These are phyloP conservation scores for Ctenosaura bakeri DNA, from an alignment of 2,797 vertebrate genomes.

Conservation along the genomic window DNA sequence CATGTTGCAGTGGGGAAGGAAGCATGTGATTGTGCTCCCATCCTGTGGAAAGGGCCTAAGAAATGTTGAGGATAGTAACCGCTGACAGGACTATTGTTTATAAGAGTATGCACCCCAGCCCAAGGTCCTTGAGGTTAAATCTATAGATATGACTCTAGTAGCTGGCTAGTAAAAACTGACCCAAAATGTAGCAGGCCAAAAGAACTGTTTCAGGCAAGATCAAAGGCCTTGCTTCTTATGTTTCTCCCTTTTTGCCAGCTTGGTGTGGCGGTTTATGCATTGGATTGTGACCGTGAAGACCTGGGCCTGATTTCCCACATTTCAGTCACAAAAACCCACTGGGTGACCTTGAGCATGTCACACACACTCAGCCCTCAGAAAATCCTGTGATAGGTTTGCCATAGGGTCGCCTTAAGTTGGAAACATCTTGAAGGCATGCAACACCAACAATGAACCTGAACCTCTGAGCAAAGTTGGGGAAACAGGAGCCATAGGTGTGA, in stretches of 20 bases:
- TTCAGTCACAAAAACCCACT: too few species aligned
- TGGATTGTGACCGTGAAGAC: too few species aligned
- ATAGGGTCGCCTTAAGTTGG: too few species aligned
- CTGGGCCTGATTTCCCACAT: too few species aligned
- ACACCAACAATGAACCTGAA: too few species aligned
- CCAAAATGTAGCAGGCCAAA: not conserved
- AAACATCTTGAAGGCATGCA: too few species aligned
- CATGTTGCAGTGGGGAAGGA: too few species aligned
- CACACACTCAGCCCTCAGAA: too few species aligned
- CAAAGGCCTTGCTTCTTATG: not conserved
- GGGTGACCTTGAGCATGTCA: too few species aligned
- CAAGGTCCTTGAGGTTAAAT: not conserved
- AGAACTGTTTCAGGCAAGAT: not conserved
- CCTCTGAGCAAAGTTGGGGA: not conserved
- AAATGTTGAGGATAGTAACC: not conserved
- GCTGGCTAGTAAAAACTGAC: not conserved
- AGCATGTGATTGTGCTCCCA: too few species aligned
- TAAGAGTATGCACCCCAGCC: not conserved
- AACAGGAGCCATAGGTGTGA: not conserved
- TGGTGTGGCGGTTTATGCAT: too few species aligned
- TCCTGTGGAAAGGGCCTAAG: not conserved
- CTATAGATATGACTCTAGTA: not conserved
- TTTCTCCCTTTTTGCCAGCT: not conserved
- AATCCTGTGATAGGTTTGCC: too few species aligned
- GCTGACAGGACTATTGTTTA: not conserved